Evolutionary conservation across 1,140 invertebrate species (phyloP).

Genomic region (Coptotermes formosanus): DNA sequence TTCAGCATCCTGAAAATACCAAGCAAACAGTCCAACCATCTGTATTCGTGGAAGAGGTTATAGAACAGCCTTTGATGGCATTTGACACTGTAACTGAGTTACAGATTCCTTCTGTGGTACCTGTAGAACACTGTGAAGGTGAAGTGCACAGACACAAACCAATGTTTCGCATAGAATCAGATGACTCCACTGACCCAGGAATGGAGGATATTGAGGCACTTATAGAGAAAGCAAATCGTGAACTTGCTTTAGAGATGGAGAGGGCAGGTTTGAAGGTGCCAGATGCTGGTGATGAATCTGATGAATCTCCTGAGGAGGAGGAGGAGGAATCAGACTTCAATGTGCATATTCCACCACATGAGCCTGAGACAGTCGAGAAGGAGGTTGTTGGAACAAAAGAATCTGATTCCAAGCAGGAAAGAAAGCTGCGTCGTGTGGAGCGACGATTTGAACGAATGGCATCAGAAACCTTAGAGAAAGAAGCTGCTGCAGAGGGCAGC

Average conservation of each 20-base stretch:
- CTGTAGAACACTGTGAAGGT: not conserved
- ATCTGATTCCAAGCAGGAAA: conserved; percentile 37
- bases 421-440: conserved; percentile 52
- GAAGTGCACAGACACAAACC: conserved; percentile 32
- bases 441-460: conserved; percentile 59
- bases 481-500: not conserved
- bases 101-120: not conserved
- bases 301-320: not conserved
- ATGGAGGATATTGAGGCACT: conserved; percentile 13
- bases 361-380: not conserved
- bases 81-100: conserved; percentile 1
- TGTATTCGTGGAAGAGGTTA: not conserved
- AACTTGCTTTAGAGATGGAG: not conserved
- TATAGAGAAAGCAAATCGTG: not conserved
- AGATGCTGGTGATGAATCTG: not conserved
- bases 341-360: not conserved
- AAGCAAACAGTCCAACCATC: not conserved
- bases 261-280: not conserved
- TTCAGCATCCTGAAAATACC: not conserved
- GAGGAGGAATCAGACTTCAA: not conserved
- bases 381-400: not conserved
- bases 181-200: conserved; percentile 35
- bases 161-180: conserved; percentile 47
- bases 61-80: not conserved
- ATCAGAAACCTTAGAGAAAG: conserved; percentile 43